phyloP scores from a whole-genome alignment of 2,797 vertebrate species.

The Arctocebus calabarensis region DNA sequence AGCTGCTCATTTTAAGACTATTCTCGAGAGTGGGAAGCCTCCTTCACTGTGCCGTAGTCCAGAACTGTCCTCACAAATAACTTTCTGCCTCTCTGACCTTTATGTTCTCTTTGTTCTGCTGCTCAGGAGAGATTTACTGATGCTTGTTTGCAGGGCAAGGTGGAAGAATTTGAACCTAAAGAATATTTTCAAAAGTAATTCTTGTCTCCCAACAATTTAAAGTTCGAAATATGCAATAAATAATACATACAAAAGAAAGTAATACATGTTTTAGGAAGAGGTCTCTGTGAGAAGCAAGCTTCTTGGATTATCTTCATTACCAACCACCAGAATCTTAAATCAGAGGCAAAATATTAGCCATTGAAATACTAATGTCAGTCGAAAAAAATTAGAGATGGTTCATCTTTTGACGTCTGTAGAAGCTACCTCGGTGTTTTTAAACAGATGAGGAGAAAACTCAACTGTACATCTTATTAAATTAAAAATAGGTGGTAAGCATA shows the following conservation, averaged over 20 bases:
- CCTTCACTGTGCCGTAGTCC: not conserved
- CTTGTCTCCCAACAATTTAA: constrained; percentile 58
- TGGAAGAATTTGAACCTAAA: constrained; percentile 1
- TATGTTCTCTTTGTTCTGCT: not conserved
- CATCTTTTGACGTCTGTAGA: not conserved
- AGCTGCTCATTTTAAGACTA: not conserved
- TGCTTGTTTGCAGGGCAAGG: not conserved
- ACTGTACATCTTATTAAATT: not conserved
- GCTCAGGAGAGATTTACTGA: constrained; percentile 50
- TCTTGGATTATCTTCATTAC: constrained; percentile 63
- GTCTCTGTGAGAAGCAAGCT: constrained; percentile 18
- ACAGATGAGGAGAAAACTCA: constrained; percentile 32
- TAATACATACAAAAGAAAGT: constrained; percentile 71
- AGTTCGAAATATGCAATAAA: constrained; percentile 73
- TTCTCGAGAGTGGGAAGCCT: rapidly evolving
- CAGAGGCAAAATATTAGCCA: constrained; percentile 66
- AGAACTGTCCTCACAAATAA: not conserved
- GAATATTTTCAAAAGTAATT: constrained; percentile 53
- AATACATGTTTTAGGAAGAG: constrained; percentile 59
- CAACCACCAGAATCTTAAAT: constrained; percentile 70
- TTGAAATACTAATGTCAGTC: constrained; percentile 46
- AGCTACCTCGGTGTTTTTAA: not conserved
- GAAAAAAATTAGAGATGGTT: constrained; percentile 14
- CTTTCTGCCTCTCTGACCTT: not conserved
- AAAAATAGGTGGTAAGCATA: not conserved